These are phyloP conservation scores for Parazoanthus atlanticus DNA, from an alignment of 92 coral and sea anemone species.

Conservation along the genomic window DNA sequence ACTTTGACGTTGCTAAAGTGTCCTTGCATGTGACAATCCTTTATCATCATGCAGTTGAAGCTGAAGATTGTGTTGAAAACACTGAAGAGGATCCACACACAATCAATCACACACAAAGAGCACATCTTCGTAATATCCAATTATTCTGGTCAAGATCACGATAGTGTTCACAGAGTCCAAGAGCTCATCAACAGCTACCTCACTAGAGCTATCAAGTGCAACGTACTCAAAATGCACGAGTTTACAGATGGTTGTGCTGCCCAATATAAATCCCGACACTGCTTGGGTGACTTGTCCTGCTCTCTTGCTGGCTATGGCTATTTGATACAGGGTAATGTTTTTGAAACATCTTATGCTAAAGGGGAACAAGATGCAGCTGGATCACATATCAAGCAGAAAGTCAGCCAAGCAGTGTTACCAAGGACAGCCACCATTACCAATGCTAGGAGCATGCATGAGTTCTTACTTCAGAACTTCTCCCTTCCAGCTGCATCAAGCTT, in stretches of 20 bases:
- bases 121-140: slow-evolving; percentile 41
- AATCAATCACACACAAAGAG: slow-evolving; percentile 39
- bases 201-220: too few relatives aligned
- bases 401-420: slow-evolving; percentile 10
- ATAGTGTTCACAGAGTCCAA: slow-evolving; percentile 26
- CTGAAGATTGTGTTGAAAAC: slow-evolving; percentile 35
- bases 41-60: slow-evolving; percentile 33
- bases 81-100: slow-evolving; percentile 47
- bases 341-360: not conserved
- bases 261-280: slow-evolving; percentile 9
- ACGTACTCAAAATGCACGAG: slow-evolving; percentile 29
- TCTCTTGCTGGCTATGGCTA: not conserved
- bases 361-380: slow-evolving; percentile 11
- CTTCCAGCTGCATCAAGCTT: not conserved
- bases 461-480: not conserved
- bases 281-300: not conserved
- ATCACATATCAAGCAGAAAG: not conserved
- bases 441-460: not conserved
- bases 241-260: slow-evolving; percentile 45
- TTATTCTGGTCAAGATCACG: slow-evolving; percentile 16
- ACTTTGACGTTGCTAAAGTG: slow-evolving; percentile 37
- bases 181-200: slow-evolving; percentile 39
- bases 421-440: not conserved
- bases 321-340: not conserved
- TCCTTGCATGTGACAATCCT: slow-evolving; percentile 34